Conservation (phyloP, 1,140 invertebrate genomes). For the Philotrypesis tridentata region DNA sequence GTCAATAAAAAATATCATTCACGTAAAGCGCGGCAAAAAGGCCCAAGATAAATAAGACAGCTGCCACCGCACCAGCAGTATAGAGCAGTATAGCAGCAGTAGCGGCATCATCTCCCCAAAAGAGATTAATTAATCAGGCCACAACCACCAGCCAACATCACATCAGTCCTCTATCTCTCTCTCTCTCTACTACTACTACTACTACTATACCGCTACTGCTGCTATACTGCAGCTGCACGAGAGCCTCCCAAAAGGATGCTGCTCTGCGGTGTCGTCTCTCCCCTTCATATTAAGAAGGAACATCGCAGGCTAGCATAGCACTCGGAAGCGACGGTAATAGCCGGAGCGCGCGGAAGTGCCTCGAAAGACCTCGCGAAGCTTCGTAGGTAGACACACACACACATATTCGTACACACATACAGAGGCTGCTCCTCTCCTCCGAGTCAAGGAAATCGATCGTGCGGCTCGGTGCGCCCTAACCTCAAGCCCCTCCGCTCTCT, state of each 20-base stretch:
- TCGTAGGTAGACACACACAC: background rate
- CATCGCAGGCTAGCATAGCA: background rate
- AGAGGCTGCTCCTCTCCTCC: background rate
- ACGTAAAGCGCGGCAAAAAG: too few species aligned
- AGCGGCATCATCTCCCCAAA: background rate
- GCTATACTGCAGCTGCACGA: background rate
- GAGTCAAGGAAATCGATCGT: slow-evolving; percentile 55
- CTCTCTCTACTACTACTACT: too few species aligned
- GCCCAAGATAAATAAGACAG: background rate
- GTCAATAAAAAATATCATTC: too few species aligned
- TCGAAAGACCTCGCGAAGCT: background rate
- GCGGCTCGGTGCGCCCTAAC: slow-evolving; percentile 46
- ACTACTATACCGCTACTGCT: too few species aligned
- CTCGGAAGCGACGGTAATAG: background rate
- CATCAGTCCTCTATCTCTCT: background rate
- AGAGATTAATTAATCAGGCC: background rate
- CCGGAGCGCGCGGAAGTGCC: background rate
- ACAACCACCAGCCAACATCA: background rate
- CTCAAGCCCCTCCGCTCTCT: slow-evolving; percentile 51
- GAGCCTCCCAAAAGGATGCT: background rate
- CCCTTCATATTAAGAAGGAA: background rate
- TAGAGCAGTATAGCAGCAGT: too few species aligned
- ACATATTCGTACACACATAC: background rate
- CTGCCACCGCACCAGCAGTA: background rate
- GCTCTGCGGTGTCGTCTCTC: background rate